A percentile compares a stretch with the other conserved stretches of the same genome.
These are phyloP conservation scores for Solea senegalensis DNA, from an alignment of 2,113 vertebrate species.

Conservation along the genomic window DNA sequence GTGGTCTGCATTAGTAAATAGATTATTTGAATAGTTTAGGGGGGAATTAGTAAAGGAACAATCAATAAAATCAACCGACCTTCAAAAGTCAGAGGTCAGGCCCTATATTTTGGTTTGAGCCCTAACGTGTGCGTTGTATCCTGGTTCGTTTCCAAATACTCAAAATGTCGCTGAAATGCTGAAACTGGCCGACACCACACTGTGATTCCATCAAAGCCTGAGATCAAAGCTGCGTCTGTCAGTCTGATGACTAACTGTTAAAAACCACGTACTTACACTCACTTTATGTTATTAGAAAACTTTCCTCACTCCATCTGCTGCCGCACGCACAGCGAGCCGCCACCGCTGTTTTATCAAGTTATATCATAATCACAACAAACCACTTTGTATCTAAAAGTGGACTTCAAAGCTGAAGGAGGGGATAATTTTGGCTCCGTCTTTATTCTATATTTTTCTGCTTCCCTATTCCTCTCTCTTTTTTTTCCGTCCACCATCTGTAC, in stretches of 20 bases:
- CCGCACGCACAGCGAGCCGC: conserved; percentile 19
- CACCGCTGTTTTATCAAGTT: conserved; percentile 53
- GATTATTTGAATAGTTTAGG: too few relatives aligned
- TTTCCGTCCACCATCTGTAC: conserved; percentile 4
- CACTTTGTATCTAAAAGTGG: conserved; percentile 44
- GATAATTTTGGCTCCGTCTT: conserved; percentile 28
- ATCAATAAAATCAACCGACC: too few relatives aligned
- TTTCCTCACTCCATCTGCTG: conserved; percentile 63
- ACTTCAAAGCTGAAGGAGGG: conserved; percentile 50
- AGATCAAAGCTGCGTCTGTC: conserved; percentile 61
- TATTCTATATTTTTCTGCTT: neutral
- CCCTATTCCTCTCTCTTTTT: conserved; percentile 19
- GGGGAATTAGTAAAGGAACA: too few relatives aligned
- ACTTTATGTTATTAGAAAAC: conserved; percentile 48
- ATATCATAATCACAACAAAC: conserved; percentile 57
- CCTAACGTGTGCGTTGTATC: too few relatives aligned
- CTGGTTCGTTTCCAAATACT: too few relatives aligned
- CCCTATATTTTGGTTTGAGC: too few relatives aligned
- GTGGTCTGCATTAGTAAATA: too few relatives aligned
- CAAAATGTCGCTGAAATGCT: too few relatives aligned
- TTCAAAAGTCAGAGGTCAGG: too few relatives aligned
- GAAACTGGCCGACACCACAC: too few relatives aligned
- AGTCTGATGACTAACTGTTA: conserved; percentile 25
- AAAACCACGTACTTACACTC: conserved; percentile 56
- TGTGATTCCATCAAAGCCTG: neutral